These are phyloP conservation scores for Xyrichtys novacula DNA, from an alignment of 2,797 vertebrate genomes.

Conservation along the genomic window DNA sequence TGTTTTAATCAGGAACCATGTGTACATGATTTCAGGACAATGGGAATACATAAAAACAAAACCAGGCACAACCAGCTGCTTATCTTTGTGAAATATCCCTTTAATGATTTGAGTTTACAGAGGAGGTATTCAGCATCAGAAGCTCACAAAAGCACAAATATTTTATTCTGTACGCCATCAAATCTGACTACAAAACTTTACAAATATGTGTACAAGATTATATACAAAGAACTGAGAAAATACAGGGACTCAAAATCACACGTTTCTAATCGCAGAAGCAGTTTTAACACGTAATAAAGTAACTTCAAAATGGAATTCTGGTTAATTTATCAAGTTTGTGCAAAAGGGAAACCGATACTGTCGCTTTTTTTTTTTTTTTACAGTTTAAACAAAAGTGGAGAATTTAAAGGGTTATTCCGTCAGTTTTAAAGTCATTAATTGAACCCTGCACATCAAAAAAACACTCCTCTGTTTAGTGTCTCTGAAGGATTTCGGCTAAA, in stretches of 20 bases:
- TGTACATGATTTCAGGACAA: too few species aligned
- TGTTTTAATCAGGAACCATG: too few species aligned
- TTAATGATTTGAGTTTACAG: conserved; percentile 56
- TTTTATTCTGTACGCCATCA: conserved; percentile 41
- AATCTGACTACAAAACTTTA: conserved; percentile 77
- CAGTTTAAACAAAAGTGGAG: not conserved
- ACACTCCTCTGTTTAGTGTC: too few species aligned
- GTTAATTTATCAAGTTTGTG: conserved; percentile 17
- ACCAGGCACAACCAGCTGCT: not conserved
- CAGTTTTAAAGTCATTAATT: too few species aligned
- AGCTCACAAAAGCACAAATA: conserved; percentile 51
- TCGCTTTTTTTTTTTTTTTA: not conserved
- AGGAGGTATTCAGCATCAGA: conserved; percentile 32
- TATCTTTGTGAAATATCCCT: conserved; percentile 48
- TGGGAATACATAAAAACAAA: too few species aligned
- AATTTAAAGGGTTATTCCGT: not conserved
- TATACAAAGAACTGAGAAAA: conserved; percentile 72
- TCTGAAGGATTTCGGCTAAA: too few species aligned
- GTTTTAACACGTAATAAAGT: not conserved
- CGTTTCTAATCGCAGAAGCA: conserved; percentile 11
- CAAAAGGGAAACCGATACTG: conserved; percentile 1
- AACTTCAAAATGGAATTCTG: conserved; percentile 29
- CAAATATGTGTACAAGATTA: conserved; percentile 78
- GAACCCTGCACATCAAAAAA: too few species aligned
- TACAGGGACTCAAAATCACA: conserved; percentile 29